phyloP scores from a whole-genome alignment of 1,140 invertebrate genomes.

The Ceratina japonica region DNA sequence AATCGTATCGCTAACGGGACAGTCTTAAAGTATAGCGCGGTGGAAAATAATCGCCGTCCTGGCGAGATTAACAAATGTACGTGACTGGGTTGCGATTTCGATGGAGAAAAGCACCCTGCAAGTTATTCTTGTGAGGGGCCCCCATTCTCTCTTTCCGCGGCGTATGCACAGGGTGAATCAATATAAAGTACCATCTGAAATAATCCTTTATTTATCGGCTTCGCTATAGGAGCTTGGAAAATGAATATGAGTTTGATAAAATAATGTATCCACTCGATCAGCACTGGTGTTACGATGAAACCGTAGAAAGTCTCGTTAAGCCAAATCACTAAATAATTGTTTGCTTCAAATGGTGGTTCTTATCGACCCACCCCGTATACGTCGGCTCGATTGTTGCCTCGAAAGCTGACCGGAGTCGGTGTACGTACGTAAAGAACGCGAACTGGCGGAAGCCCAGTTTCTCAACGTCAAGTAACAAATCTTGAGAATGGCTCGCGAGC shows the following conservation, averaged over 20 bases:
- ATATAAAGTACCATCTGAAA: too few relatives aligned
- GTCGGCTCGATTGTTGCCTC: conserved; percentile 47
- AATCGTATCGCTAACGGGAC: background rate
- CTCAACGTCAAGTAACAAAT: conserved; percentile 67
- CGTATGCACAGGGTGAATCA: too few relatives aligned
- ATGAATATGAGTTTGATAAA: too few relatives aligned
- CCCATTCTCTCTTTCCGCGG: too few relatives aligned
- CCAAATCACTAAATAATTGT: background rate
- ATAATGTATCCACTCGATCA: too few relatives aligned
- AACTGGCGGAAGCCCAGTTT: conserved; percentile 51
- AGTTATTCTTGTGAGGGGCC: conserved; percentile 3
- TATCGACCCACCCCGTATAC: too few relatives aligned
- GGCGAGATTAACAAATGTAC: conserved; percentile 44
- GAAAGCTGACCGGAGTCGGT: conserved; percentile 28
- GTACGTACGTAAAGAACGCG: conserved; percentile 1
- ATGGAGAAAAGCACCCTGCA: conserved; percentile 11
- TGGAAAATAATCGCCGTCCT: background rate
- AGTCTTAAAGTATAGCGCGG: background rate
- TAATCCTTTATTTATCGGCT: too few relatives aligned
- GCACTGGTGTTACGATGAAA: too few relatives aligned
- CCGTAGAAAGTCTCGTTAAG: too few relatives aligned
- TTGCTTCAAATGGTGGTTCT: conserved; percentile 14
- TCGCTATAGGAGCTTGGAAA: too few relatives aligned
- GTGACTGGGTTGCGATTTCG: conserved; percentile 39
- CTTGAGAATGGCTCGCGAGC: conserved; percentile 45